phyloP scores from a whole-genome alignment of 2,113 vertebrate species.

The Oryzias woworae region DNA sequence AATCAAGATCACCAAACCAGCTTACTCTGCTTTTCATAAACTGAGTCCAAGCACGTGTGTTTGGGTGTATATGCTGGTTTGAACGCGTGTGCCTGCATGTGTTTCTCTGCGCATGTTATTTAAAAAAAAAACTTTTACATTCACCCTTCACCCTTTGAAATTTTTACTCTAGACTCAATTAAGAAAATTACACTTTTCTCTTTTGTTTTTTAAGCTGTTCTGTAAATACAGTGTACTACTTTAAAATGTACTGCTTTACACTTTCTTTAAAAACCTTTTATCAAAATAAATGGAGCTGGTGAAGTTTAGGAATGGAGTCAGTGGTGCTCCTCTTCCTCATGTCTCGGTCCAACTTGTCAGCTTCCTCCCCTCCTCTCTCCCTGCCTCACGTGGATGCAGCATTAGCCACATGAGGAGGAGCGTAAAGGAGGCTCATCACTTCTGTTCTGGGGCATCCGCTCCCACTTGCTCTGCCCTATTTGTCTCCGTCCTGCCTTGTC shows the following conservation, averaged over 20 bases:
- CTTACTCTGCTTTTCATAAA: constrained; percentile 28
- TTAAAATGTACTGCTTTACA: neutral
- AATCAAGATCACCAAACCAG: constrained; percentile 42
- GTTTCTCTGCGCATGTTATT: neutral
- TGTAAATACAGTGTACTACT: too few species aligned
- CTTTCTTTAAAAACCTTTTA: neutral
- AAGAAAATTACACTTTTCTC: too few species aligned
- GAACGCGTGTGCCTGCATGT: neutral
- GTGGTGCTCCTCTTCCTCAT: constrained; percentile 9
- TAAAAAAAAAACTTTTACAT: neutral
- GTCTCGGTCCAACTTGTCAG: constrained; percentile 21
- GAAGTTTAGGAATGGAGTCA: constrained; percentile 18
- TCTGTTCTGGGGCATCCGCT: constrained; percentile 37
- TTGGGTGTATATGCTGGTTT: neutral
- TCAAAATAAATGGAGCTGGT: constrained; percentile 1
- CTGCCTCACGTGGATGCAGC: constrained; percentile 62
- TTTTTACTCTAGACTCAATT: too few species aligned
- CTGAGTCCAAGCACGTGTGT: constrained; percentile 2
- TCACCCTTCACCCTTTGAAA: too few species aligned
- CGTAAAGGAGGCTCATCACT: constrained; percentile 24
- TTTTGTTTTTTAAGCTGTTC: too few species aligned
- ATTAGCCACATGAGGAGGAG: constrained; percentile 54
- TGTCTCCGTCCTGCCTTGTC: constrained; percentile 4
- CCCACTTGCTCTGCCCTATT: neutral
- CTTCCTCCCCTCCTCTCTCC: constrained; percentile 12